Base-by-base conservation (phyloP, 2,113 vertebrate species). In the Muscicapa adusta region DNA sequence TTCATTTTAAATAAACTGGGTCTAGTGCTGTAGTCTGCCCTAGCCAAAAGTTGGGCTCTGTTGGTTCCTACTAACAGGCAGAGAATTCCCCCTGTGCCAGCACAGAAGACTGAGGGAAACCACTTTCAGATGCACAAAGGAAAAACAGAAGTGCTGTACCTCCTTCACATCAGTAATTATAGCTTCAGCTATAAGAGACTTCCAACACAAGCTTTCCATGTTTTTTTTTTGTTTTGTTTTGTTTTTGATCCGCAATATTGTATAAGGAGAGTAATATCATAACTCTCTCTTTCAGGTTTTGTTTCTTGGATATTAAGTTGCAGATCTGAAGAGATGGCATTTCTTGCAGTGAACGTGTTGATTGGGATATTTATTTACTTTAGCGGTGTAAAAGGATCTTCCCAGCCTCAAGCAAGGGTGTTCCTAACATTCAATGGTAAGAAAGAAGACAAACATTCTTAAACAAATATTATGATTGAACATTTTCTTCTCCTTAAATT, bases 371-470 rank as follows among this genome's bases (percentile, higher is more conserved):
- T 98, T 97, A 90, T 98, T 94, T 98, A 92, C 91, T 96, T 95
- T 67, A 42, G 87, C 89, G 89, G 73, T 89, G 98, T 95, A 45
- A 96, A 94, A 95, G 98, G 97, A 98, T 98, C 97, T 74, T 93
- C 96, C 48, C 98, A 98, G 96, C 98, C 97, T 67, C 98, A 98
- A 97, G 98, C 98, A 85, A 97, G 98, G 87, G 97, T 98, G 74
- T 98, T 98, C 90, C 89, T 98, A 95, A 98, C 97, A 66, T 98
- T 98, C 94, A 97, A 96, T 95, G 98, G 98, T 98, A 98, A 98
- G 98, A 97, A 84, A 97, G 16, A 89, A 96, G 86, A 97, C 92
- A 96, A 96, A 96, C 62, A 81, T 92, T 88, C 87, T 94, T 61
- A 81, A 82, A 38, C 36, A 96, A 96, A 96, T 95, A 56, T 95